Conservation (phyloP, 2,113 vertebrate species). For the Zosterops borbonicus region DNA sequence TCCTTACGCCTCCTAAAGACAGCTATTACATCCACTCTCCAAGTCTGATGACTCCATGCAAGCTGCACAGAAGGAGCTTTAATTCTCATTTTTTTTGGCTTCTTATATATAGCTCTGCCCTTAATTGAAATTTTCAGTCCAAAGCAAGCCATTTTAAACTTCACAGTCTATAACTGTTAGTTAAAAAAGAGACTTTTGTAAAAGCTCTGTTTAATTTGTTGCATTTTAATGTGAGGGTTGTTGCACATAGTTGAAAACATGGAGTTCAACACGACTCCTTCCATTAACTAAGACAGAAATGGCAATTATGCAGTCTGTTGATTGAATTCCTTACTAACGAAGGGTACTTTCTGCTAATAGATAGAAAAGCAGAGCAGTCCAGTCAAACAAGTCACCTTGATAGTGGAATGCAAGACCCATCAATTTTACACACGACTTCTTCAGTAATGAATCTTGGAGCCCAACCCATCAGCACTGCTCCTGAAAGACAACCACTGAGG, state of each 20-base stretch:
- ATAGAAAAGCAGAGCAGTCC: neutral
- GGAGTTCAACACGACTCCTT: neutral
- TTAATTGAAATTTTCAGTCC: constrained; percentile 47
- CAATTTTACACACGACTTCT: neutral
- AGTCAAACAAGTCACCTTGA: constrained; percentile 49
- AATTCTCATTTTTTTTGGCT: neutral
- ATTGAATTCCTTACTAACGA: constrained; percentile 49
- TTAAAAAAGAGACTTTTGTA: constrained; percentile 1
- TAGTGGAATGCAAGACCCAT: neutral
- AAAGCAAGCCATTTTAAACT: constrained; percentile 7
- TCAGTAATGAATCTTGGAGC: constrained; percentile 4
- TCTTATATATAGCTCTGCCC: constrained; percentile 15
- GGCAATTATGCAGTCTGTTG: constrained; percentile 54
- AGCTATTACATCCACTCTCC: neutral
- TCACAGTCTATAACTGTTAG: constrained; percentile 18
- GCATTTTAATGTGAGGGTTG: constrained; percentile 20
- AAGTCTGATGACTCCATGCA: neutral
- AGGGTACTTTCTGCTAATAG: constrained; percentile 26
- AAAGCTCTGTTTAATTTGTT: constrained; percentile 42
- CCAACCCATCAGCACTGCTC: neutral
- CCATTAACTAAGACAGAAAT: constrained; percentile 43
- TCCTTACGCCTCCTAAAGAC: neutral
- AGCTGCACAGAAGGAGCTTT: neutral
- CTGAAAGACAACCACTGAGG: neutral
- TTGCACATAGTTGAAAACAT: constrained; percentile 35